Percentiles rank a stretch among this genome's conserved stretches.
Conservation (phyloP, 2,797 vertebrate species). For the Sparus aurata region DNA sequence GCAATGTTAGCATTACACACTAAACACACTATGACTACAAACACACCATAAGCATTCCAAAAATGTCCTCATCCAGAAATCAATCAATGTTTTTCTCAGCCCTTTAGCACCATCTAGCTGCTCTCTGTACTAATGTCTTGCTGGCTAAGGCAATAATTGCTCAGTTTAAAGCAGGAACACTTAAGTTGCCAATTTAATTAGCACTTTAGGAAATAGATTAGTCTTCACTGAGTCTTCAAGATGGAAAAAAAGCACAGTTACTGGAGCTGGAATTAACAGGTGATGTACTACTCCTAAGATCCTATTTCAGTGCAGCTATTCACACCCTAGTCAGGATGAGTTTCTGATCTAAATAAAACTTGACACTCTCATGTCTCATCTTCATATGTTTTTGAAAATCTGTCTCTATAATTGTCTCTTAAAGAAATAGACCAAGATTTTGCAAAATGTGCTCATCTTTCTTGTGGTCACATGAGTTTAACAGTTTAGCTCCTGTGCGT, state of each 20-base stretch:
- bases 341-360: slow-evolving; percentile 38
- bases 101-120: slow-evolving; percentile 25
- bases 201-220: slow-evolving; percentile 20
- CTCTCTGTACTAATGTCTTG: neutral
- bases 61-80: neutral
- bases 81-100: neutral
- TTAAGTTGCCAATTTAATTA: slow-evolving; percentile 10
- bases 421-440: neutral
- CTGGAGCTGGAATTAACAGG: neutral
- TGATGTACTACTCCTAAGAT: neutral
- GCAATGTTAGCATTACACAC: slow-evolving; percentile 40
- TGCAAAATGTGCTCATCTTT: neutral
- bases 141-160: neutral
- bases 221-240: slow-evolving; percentile 26
- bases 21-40: slow-evolving; percentile 25
- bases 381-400: neutral
- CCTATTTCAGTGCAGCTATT: slow-evolving; percentile 17
- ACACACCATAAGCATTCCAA: slow-evolving; percentile 7
- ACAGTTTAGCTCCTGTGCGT: neutral
- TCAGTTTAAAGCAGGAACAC: neutral
- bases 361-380: neutral
- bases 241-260: neutral
- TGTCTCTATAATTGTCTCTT: neutral
- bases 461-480: neutral
- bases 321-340: neutral